A percentile compares a stretch with the other conserved stretches of the same genome.
phyloP scores from a whole-genome alignment of 2,113 vertebrate genomes.

The Eptesicus fuscus region DNA sequence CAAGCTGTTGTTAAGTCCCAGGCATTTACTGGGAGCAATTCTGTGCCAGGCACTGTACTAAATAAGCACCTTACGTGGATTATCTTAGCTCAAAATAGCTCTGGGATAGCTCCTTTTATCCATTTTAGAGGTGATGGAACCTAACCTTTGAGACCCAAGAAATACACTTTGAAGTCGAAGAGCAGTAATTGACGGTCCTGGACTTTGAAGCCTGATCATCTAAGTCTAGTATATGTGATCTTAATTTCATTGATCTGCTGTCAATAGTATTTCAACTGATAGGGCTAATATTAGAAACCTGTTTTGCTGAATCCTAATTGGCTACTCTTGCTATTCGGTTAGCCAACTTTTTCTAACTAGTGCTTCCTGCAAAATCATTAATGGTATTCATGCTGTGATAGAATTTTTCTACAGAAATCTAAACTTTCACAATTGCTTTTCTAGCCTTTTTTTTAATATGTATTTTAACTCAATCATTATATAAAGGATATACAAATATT shows the following conservation, averaged over 20 bases:
- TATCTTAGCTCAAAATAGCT: conserved; percentile 45
- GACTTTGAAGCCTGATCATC: not conserved
- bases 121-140: not conserved
- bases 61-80: conserved; percentile 20
- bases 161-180: not conserved
- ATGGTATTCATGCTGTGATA: not conserved
- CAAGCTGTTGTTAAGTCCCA: not conserved
- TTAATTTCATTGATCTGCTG: conserved; percentile 14
- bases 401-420: not conserved
- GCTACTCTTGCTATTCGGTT: not conserved
- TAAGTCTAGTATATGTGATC: not conserved
- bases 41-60: not conserved
- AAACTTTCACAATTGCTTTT: conserved; percentile 31
- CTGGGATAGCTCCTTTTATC: not conserved
- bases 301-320: not conserved
- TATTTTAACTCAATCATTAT: not conserved
- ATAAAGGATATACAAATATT: not conserved
- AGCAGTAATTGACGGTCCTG: not conserved
- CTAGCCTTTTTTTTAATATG: not conserved
- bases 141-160: not conserved
- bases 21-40: not conserved
- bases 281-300: not conserved
- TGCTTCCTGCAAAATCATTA: conserved; percentile 26
- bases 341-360: not conserved
- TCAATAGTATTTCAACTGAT: conserved; percentile 29